These are phyloP conservation scores for Orientallactaga bullata DNA, from an alignment of 2,113 vertebrate species.

Conservation along the genomic window DNA sequence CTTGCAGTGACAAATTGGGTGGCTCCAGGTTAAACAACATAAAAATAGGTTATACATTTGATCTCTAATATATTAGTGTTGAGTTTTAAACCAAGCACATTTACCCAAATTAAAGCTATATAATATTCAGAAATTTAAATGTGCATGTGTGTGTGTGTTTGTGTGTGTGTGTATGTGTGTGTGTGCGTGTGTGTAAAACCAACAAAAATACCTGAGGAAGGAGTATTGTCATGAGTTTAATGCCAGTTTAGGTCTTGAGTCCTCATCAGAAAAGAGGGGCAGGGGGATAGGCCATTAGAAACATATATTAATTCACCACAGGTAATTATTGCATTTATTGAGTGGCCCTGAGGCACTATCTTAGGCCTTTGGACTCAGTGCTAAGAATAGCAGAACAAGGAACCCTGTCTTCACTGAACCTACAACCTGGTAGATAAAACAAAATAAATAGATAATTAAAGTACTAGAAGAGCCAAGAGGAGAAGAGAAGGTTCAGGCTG, in stretches of 20 bases:
- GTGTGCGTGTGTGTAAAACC: background rate
- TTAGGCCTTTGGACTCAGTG: background rate
- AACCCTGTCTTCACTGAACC: background rate
- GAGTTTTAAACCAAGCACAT: background rate
- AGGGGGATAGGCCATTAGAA: background rate
- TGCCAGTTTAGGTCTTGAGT: too few species aligned
- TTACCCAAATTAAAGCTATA: constrained; percentile 1
- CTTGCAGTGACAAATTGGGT: background rate
- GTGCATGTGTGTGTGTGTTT: background rate
- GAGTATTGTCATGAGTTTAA: background rate
- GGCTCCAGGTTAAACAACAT: background rate
- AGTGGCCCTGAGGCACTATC: background rate
- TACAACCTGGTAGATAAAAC: background rate
- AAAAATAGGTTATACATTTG: constrained; percentile 4
- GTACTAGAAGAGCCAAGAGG: background rate
- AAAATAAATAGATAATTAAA: background rate
- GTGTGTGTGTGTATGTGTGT: background rate
- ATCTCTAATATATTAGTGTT: background rate
- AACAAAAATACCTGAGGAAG: too few species aligned
- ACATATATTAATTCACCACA: background rate
- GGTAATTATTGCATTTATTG: background rate
- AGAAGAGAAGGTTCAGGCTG: background rate
- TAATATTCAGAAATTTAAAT: background rate
- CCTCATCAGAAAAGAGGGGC: too few species aligned
- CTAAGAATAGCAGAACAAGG: background rate